phyloP scores from a whole-genome alignment of 2,797 vertebrate genomes.

The Anguilla anguilla region DNA sequence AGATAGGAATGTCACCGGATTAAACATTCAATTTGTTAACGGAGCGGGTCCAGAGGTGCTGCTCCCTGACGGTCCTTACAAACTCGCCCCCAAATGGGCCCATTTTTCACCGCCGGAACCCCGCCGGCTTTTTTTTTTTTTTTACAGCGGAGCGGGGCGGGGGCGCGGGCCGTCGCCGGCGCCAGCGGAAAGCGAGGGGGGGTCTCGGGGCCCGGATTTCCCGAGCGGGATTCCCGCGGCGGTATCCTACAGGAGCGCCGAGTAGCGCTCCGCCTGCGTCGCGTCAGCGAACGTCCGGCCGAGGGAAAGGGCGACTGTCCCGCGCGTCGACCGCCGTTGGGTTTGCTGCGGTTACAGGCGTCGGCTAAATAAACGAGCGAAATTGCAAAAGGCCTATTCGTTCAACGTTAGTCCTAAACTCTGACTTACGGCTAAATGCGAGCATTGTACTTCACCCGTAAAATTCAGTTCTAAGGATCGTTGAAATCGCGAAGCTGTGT shows the following conservation, averaged over 20 bases:
- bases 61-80: constrained; percentile 62
- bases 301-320: background rate
- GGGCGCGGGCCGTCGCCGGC: background rate
- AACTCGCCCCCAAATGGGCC: constrained; percentile 62
- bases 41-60: constrained; percentile 56
- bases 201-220: background rate
- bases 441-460: no score
- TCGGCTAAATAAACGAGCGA: background rate
- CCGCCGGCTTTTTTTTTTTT: constrained; percentile 40
- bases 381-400: background rate
- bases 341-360: background rate
- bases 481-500: no score
- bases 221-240: background rate
- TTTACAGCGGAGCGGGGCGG: constrained; percentile 15
- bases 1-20: constrained; percentile 70
- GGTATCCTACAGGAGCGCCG: background rate
- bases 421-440: no score
- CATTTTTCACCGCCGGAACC: constrained; percentile 55
- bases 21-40: constrained; percentile 70
- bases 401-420: background rate
- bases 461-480: no score
- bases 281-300: background rate
- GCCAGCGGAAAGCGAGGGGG: background rate
- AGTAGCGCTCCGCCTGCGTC: background rate
- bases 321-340: background rate